phyloP scores from a whole-genome alignment of 2,797 vertebrate species.

The Xyrichtys novacula region DNA sequence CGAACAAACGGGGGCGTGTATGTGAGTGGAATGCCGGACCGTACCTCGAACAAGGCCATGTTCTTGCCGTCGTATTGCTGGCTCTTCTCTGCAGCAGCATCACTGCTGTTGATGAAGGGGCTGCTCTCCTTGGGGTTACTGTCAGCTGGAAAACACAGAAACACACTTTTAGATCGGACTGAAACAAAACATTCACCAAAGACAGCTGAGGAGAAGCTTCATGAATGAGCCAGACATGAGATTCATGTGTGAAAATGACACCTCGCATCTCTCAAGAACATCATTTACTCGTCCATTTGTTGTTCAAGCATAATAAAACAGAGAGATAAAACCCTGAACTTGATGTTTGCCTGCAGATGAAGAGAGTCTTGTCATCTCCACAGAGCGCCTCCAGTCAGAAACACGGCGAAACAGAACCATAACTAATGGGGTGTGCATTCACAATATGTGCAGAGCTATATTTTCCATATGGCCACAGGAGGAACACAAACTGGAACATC shows the following conservation, averaged over 20 bases:
- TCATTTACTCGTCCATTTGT: neutral
- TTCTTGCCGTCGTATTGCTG: conserved; percentile 96
- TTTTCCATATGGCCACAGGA: conserved; percentile 52
- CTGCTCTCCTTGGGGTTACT: conserved; percentile 98
- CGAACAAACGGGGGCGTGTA: conserved; percentile 21
- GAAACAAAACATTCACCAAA: conserved; percentile 29
- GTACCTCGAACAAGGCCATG: conserved; percentile 99
- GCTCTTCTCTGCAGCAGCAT: conserved; percentile 92
- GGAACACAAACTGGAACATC: conserved; percentile 44
- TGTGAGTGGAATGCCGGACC: conserved; percentile 7
- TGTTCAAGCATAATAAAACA: conserved; percentile 3
- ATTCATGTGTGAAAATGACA: neutral
- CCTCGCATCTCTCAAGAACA: conserved; percentile 13
- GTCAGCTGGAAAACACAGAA: conserved; percentile 86
- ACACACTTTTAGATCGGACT: conserved; percentile 44
- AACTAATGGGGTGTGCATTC: conserved; percentile 59
- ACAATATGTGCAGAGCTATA: conserved; percentile 62
- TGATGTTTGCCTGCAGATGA: conserved; percentile 28
- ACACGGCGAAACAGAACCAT: conserved; percentile 38
- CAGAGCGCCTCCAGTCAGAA: conserved; percentile 46
- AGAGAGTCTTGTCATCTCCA: conserved; percentile 12
- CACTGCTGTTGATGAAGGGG: conserved; percentile 98
- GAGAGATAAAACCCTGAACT: conserved; percentile 18
- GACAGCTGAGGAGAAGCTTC: neutral
- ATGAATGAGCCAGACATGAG: neutral